A percentile compares a stretch with the other conserved stretches of the same genome.
Conservation (phyloP, 2,797 vertebrate species). For the Gobio occitaniae region DNA sequence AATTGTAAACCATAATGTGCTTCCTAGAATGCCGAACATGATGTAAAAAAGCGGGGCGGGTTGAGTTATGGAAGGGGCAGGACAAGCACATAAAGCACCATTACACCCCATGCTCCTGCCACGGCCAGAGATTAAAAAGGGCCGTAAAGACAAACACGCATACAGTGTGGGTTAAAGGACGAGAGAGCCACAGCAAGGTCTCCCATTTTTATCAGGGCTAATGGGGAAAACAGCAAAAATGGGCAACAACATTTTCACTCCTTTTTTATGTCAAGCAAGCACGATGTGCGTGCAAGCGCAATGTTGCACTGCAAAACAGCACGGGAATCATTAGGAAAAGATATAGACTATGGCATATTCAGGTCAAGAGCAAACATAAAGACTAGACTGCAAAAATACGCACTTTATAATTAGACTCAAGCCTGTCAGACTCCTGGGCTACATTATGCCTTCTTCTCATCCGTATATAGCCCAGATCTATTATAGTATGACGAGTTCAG, state of each 20-base stretch:
- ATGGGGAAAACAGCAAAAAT: constrained; percentile 31
- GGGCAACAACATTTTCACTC: constrained; percentile 32
- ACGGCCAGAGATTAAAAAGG: constrained; percentile 35
- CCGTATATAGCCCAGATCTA: constrained; percentile 61
- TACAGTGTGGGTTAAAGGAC: constrained; percentile 24
- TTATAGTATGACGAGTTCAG: constrained; percentile 64
- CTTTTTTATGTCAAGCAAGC: constrained; percentile 26
- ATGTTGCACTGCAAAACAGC: constrained; percentile 47
- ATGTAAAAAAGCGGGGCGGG: constrained; percentile 49
- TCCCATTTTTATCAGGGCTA: constrained; percentile 45
- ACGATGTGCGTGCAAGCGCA: background rate
- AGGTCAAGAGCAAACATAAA: constrained; percentile 63
- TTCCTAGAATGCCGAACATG: constrained; percentile 47
- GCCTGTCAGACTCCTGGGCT: constrained; percentile 36
- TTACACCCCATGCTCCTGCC: constrained; percentile 34
- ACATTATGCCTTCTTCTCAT: constrained; percentile 59
- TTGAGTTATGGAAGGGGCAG: constrained; percentile 47
- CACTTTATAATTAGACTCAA: constrained; percentile 61
- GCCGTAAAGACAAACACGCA: constrained; percentile 44
- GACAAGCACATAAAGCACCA: constrained; percentile 52
- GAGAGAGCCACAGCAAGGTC: background rate
- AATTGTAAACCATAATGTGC: constrained; percentile 45
- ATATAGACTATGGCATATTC: constrained; percentile 63
- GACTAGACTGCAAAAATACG: constrained; percentile 52
- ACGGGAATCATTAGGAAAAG: constrained; percentile 63